Evolutionary conservation across 2,888 invertebrate genomes (phyloP).

Genomic region (Cylindroiulus punctatus): DNA sequence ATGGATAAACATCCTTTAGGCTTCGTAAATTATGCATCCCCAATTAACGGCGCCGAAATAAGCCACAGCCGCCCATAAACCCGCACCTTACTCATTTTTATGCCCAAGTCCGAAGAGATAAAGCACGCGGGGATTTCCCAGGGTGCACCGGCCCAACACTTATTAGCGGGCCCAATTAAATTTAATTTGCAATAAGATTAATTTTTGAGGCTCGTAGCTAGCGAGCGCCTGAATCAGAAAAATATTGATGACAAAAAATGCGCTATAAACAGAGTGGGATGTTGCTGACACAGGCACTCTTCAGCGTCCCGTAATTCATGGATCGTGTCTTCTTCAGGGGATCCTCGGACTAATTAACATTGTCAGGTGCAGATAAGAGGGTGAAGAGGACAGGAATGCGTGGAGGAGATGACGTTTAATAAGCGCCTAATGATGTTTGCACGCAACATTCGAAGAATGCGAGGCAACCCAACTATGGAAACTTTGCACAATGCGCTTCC

Average conservation of each 20-base stretch:
- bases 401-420: conserved; percentile 2
- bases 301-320: not conserved
- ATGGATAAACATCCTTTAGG: conserved; percentile 13
- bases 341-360: conserved; percentile 13
- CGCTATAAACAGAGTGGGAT: conserved; percentile 11
- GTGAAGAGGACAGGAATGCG: conserved; percentile 16
- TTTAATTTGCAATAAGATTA: conserved; percentile 24
- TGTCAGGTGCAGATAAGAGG: conserved; percentile 25
- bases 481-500: not conserved
- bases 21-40: conserved; percentile 27
- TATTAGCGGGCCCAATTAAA: conserved; percentile 28
- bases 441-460: conserved; percentile 10
- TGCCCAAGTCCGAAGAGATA: not conserved
- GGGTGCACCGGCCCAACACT: conserved; percentile 3
- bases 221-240: not conserved
- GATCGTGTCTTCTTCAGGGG: conserved; percentile 17
- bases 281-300: conserved; percentile 25
- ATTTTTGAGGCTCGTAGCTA: not conserved
- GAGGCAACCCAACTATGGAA: not conserved
- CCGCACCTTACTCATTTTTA: conserved; percentile 15
- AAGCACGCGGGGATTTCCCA: not conserved
- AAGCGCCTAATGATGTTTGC: conserved; percentile 20
- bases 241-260: conserved; percentile 5
- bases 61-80: not conserved
- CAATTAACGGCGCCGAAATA: not conserved